Base-by-base conservation (phyloP, 1,140 invertebrate genomes). In the Oryctes rhinoceros region DNA sequence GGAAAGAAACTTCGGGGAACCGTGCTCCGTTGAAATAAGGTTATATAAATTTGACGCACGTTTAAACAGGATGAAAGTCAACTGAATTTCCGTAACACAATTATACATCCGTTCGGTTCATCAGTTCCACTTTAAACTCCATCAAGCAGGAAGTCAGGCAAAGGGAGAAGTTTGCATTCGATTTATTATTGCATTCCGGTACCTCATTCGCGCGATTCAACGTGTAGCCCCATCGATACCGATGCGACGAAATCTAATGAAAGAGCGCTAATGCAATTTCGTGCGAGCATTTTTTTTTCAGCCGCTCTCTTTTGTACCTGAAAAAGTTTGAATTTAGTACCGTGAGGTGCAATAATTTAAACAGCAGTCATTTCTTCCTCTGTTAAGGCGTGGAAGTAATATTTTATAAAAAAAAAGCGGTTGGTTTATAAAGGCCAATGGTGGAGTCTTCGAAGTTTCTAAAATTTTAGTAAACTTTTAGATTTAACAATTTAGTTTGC, bases 121-220 rank as follows among this genome's bases (percentile, higher is more conserved):
- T 67, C 62, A 67, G 62, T 67, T 67, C 62, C 62, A 67, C 62
- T 67, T 67, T 67, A 67, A 67, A 67, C 62, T 67, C 62, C 62
- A 67, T 67, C 62, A 67, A 18, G 18, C 62, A 35, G 62, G 62
- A 67, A 67, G 30, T 67, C 62, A 67, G 62, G 62, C 62, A 67
- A 67, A 67, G 62, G 62, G 62, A 67, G 62, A 67, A 67, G 62
- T 67, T 67, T 67, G 62, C 62, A 67, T 67, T 67, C 62, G 62
- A 67, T 67, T 67, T 67, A 67, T 67, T 67, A 67, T 67, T 67
- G 62, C 62, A 67, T 67, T 67, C 62, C 62, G 62, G 62, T 67
- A 35, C 62, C 62, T 67, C 62, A 24, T 67, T 67, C 62, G 62
- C 62, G 62, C 62, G 18, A 67, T 67, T 67, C 62, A 67, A 18